These are phyloP conservation scores for Forbesichthys agassizii DNA, from an alignment of 2,113 vertebrate genomes.

Conservation along the genomic window DNA sequence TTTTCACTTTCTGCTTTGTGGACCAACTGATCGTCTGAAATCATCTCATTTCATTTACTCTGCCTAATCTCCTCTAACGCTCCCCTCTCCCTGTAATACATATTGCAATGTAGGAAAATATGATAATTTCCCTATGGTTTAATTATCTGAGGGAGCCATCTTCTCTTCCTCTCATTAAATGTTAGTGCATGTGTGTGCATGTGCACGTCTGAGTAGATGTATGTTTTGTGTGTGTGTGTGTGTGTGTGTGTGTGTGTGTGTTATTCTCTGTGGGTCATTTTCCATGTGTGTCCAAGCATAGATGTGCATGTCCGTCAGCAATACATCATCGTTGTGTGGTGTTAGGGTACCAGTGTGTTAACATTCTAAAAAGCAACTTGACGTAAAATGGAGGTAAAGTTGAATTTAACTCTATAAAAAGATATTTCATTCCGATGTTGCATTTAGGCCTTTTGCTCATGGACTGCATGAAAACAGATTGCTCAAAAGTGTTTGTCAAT, in stretches of 20 bases:
- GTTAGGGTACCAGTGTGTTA: too few species aligned
- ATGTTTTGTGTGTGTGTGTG: neutral
- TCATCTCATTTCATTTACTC: neutral
- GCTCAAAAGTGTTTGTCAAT: too few species aligned
- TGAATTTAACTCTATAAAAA: too few species aligned
- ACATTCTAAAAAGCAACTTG: too few species aligned
- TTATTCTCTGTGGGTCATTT: constrained; percentile 1
- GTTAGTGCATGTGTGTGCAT: constrained; percentile 40
- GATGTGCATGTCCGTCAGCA: too few species aligned
- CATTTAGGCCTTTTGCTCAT: too few species aligned
- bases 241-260: neutral
- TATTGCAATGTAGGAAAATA: constrained; percentile 1
- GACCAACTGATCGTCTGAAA: constrained; percentile 3
- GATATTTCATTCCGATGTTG: too few species aligned
- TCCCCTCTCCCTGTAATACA: neutral
- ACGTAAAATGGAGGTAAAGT: too few species aligned
- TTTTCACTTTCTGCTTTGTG: constrained; percentile 36
- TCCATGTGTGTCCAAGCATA: constrained; percentile 7
- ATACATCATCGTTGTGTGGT: too few species aligned
- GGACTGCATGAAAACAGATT: too few species aligned
- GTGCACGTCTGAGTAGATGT: constrained; percentile 2
- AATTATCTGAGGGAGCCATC: constrained; percentile 64
- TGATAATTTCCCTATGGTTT: constrained; percentile 70
- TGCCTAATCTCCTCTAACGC: constrained; percentile 5
- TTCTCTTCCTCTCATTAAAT: constrained; percentile 41